A percentile compares a stretch with the other conserved stretches of the same genome.
Evolutionary conservation across 1,140 invertebrate species (phyloP).

Genomic region (Anastrepha obliqua): DNA sequence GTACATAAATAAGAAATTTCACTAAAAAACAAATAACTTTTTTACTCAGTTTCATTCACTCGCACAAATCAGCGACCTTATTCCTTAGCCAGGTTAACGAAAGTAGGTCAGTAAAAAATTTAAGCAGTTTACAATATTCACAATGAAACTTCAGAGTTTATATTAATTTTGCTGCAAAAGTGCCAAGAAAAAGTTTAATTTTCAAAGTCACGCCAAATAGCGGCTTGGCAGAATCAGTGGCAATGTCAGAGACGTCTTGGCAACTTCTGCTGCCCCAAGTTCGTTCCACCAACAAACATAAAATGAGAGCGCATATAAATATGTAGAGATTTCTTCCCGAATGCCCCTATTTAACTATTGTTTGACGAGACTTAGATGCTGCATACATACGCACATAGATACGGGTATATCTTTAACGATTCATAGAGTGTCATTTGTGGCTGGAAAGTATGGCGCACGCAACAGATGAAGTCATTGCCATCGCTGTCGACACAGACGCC

Average conservation of each 20-base stretch:
- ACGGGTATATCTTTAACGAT: neutral
- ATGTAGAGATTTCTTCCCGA: neutral
- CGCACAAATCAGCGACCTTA: too few species aligned
- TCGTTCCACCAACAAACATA: neutral
- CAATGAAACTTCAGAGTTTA: neutral
- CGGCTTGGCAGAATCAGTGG: neutral
- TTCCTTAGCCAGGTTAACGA: too few species aligned
- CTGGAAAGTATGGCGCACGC: neutral
- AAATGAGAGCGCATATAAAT: too few species aligned
- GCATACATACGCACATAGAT: neutral
- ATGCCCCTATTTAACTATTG: neutral
- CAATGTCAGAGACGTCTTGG: neutral
- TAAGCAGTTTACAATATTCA: neutral
- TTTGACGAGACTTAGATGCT: neutral
- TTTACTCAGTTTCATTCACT: too few species aligned
- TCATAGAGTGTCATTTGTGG: neutral
- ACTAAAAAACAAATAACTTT: too few species aligned
- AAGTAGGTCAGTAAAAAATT: neutral
- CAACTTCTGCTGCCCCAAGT: neutral
- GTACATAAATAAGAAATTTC: too few species aligned
- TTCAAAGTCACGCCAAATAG: conserved; percentile 7
- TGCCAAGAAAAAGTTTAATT: conserved; percentile 6
- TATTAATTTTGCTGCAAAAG: neutral
- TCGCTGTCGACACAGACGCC: neutral
- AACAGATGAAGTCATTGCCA: neutral